Conservation (phyloP, 2,113 vertebrate genomes). For the Acrocephalus kingi region DNA sequence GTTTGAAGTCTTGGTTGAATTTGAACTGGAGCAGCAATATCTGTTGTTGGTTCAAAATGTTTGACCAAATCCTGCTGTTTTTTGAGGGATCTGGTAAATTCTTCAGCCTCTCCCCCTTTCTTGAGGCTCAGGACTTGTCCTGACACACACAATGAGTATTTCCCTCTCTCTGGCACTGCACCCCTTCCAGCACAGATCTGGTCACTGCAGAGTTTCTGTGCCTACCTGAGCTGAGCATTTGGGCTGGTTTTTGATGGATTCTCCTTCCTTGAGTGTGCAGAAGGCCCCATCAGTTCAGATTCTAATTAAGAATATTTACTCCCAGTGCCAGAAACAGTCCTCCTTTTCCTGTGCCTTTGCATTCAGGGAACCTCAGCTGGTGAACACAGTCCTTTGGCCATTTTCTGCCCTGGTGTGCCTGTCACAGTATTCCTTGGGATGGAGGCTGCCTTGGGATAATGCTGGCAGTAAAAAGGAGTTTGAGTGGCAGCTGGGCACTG, state of each 20-base stretch:
- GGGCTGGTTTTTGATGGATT: background rate
- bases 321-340: background rate
- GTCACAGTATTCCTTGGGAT: background rate
- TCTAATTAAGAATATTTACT: background rate
- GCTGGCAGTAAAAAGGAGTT: background rate
- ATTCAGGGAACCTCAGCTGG: background rate
- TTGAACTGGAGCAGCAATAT: background rate
- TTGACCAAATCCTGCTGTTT: background rate
- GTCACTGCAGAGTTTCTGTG: background rate
- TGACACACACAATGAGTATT: rapidly evolving
- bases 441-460: background rate
- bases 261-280: background rate
- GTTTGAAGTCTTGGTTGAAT: background rate
- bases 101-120: background rate
- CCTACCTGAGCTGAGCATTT: background rate
- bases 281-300: background rate
- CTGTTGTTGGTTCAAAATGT: background rate
- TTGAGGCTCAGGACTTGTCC: background rate
- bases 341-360: background rate
- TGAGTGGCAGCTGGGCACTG: background rate
- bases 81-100: background rate
- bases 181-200: rapidly evolving
- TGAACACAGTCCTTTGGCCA: background rate
- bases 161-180: background rate
- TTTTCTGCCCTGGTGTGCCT: background rate